A percentile compares a stretch with the other conserved stretches of the same genome.
These are phyloP conservation scores for Heteromurus nitidus DNA, from an alignment of 2,888 invertebrate genomes.

Conservation along the genomic window DNA sequence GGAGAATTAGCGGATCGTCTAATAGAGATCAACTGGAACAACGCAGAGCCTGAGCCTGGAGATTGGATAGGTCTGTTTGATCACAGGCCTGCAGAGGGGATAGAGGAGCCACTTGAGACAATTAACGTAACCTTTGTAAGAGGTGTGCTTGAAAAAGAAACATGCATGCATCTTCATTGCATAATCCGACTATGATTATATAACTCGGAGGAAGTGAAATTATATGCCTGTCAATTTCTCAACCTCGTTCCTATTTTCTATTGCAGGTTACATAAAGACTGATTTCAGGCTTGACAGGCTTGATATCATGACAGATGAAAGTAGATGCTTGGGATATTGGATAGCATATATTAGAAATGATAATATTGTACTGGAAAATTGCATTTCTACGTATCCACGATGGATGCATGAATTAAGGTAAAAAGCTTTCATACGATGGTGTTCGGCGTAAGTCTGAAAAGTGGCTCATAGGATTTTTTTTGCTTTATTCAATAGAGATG, in stretches of 20 bases:
- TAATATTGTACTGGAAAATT: slow-evolving; percentile 77
- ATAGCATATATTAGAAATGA: slow-evolving; percentile 73
- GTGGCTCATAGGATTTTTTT: neutral
- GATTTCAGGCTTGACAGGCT: slow-evolving; percentile 73
- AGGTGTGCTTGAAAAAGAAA: slow-evolving; percentile 45
- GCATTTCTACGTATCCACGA: slow-evolving; percentile 87
- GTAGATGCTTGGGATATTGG: slow-evolving; percentile 75
- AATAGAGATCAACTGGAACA: slow-evolving; percentile 72
- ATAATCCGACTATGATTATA: neutral
- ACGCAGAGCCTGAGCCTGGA: slow-evolving; percentile 69
- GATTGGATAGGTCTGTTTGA: slow-evolving; percentile 75
- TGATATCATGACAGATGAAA: slow-evolving; percentile 64
- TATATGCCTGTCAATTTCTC: neutral
- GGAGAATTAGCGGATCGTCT: slow-evolving; percentile 70
- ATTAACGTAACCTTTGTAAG: slow-evolving; percentile 62
- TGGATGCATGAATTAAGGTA: slow-evolving; percentile 85
- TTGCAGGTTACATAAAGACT: slow-evolving; percentile 73
- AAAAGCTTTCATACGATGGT: slow-evolving; percentile 35
- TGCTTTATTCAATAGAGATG: slow-evolving; percentile 71
- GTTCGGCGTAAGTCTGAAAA: neutral
- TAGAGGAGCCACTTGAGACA: slow-evolving; percentile 64
- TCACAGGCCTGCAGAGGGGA: slow-evolving; percentile 73
- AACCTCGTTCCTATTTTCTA: neutral
- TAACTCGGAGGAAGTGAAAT: neutral
- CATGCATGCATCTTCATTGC: neutral